These are phyloP conservation scores for Lytechinus pictus DNA, from an alignment of 35 echinoderm and acorn worm genomes.

Conservation along the genomic window DNA sequence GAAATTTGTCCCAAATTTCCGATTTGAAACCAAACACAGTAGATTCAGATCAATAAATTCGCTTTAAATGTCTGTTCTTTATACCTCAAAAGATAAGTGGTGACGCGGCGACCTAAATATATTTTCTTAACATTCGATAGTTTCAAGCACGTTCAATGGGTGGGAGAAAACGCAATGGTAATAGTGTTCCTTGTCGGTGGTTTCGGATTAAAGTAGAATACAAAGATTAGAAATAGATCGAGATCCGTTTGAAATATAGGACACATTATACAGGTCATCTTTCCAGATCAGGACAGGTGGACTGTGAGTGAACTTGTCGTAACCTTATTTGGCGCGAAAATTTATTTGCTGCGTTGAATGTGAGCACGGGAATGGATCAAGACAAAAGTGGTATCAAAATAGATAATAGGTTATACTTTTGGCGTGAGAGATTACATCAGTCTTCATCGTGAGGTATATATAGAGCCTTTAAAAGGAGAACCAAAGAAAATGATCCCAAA, in stretches of 20 bases:
- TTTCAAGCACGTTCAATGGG: not conserved
- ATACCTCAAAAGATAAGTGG: not conserved
- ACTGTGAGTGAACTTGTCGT: not conserved
- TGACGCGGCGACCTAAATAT: not conserved
- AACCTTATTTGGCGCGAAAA: not conserved
- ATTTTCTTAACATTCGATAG: not conserved
- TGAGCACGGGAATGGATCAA: not conserved
- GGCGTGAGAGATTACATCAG: no score
- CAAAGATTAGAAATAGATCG: not conserved
- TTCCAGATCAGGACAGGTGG: not conserved
- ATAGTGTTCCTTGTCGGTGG: not conserved
- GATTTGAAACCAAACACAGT: not conserved
- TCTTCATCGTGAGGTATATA: no score
- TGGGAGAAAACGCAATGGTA: not conserved
- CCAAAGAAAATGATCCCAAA: no score
- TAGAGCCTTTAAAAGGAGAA: no score
- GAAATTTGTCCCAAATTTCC: not conserved
- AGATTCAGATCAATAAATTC: not conserved
- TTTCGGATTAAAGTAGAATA: not conserved
- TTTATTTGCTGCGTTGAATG: not conserved
- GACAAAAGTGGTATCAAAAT: no score
- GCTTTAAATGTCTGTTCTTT: not conserved
- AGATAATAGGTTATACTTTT: no score
- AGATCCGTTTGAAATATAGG: not conserved
- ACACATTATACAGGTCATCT: not conserved